Base-by-base conservation (phyloP, 1,140 invertebrate species). In the Zaprionus lachaisei region DNA sequence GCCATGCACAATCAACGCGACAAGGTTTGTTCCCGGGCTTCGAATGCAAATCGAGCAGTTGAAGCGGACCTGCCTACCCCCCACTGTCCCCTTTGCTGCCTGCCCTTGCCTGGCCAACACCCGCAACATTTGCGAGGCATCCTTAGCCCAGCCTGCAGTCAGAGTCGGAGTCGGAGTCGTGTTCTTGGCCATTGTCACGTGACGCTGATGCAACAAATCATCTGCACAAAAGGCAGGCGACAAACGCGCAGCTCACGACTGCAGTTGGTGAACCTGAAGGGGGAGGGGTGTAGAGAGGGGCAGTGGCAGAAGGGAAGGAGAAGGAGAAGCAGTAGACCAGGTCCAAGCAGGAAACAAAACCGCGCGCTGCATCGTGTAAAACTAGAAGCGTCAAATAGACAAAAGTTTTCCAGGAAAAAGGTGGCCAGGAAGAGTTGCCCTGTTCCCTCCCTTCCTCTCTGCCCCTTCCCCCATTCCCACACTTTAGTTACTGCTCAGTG, bases 141-240 rank as follows among this genome's bases (percentile, higher is more conserved):
- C 80, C 47, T 51, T 24, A 51, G 47, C 47, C 75, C 73, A 65
- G 28, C 56, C 61, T 74, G 58, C 17, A 34, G 31, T 34, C 31
- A 34, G 9, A 34, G 31, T 34, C 4, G 47, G 44, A 49, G 24
- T 28, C 6, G 26, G 76, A 91, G 75, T 92, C 91, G 91, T 92
- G 91, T 91, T 90, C 89, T 90, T 69, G 82, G 69, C 91, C 75
- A 91, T 92, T 92, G 91, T 92, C 91, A 92, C 91, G 91, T 92
- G 91, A 92, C 63, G 70, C 74, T 62, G 81, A 70, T 74, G 89
- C 83, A 62, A 92, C 91, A 92, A 92, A 92, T 92, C 91, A 92
- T 91, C 68, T 63, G 74, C 79, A 84, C 73, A 83, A 85, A 85
- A 78, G 83, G 75, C 63, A 77, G 79, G 79, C 81, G 81, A 81